Base-by-base conservation (phyloP, 2,113 vertebrate species). In the Hippocampus comes region DNA sequence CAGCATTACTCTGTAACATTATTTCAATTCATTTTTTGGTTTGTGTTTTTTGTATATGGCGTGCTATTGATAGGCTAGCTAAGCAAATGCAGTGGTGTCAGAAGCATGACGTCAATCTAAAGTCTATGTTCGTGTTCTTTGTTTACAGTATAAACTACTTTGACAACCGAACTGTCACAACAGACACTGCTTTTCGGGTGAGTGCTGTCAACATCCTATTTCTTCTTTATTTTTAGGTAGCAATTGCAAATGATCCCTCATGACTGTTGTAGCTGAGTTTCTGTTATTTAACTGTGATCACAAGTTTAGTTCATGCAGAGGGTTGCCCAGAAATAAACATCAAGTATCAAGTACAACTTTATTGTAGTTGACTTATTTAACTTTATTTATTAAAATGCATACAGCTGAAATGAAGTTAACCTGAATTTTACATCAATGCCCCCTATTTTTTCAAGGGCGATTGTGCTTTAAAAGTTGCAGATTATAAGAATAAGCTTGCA, bases 101-200 rank as follows among this genome's bases (percentile, higher is more conserved):
- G 7, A n/a, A 51, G 18, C 38, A 8, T 67, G 51, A 21, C 42
- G 48, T 42, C 27, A n/a, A 56, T 72, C 15, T 79, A 23, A 76
- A 38, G 25, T 67, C 23, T 55, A 1, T 73, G 3, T 69, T 1
- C 38, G 0, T n/a, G 49, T 78, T 72, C 21, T 72, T 67, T 82
- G 65, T 87, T 84, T 75, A 73, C 86, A 91, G 87, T 80, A 67
- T 72, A 78, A 84, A 85, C 74, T 71, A 81, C 80, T 64, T 76
- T 75, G 78, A 74, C 42, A 55, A 70, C 63, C 72, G 59, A 77
- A 85, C 57, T 74, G 74, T 63, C 67, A 71, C 82, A 67, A 63
- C 70, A 20, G 25, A 67, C 63, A 46, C 65, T 51, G 20, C 81
- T 74, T 65, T 83, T 43, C 70, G 74, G 83, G 89, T 89, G 61